phyloP scores from a whole-genome alignment of 2,888 invertebrate species.

The Operophtera brumata region DNA sequence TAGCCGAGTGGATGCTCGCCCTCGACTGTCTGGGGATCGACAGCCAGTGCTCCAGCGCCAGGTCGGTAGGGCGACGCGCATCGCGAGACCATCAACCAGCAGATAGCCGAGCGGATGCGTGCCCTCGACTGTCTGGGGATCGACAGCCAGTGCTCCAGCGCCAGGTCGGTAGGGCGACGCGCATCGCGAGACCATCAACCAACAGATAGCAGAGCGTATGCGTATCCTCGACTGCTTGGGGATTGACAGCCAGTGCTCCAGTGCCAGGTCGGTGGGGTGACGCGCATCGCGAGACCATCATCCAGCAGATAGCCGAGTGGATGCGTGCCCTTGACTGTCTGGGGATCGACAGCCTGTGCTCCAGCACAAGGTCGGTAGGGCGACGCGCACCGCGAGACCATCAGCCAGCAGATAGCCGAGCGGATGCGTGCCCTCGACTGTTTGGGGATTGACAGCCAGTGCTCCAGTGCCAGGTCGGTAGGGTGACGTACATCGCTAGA shows the following conservation, averaged over 20 bases:
- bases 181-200: constrained; percentile 85
- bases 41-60: constrained; percentile 54
- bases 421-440: constrained; percentile 85
- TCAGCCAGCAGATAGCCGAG: constrained; percentile 88
- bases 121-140: constrained; percentile 82
- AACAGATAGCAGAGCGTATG: constrained; percentile 88
- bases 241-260: constrained; percentile 57
- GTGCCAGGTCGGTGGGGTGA: constrained; percentile 45
- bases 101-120: constrained; percentile 87
- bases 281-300: constrained; percentile 82
- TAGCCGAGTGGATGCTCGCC: constrained; percentile 85
- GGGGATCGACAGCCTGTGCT: constrained; percentile 66
- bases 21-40: constrained; percentile 81
- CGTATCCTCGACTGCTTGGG: constrained; percentile 83
- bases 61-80: constrained; percentile 83
- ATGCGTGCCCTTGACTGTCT: constrained; percentile 84
- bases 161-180: constrained; percentile 79
- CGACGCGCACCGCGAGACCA: constrained; percentile 78
- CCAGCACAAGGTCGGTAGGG: constrained; percentile 49
- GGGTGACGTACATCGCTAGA: constrained; percentile 68
- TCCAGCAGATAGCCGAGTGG: constrained; percentile 88
- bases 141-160: constrained; percentile 57
- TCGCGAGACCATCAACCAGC: constrained; percentile 85
- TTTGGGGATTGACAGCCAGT: constrained; percentile 70
- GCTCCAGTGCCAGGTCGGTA: constrained; percentile 52